These are phyloP conservation scores for Druon quercuslanigerum DNA, from an alignment of 1,140 invertebrate genomes.

Conservation along the genomic window DNA sequence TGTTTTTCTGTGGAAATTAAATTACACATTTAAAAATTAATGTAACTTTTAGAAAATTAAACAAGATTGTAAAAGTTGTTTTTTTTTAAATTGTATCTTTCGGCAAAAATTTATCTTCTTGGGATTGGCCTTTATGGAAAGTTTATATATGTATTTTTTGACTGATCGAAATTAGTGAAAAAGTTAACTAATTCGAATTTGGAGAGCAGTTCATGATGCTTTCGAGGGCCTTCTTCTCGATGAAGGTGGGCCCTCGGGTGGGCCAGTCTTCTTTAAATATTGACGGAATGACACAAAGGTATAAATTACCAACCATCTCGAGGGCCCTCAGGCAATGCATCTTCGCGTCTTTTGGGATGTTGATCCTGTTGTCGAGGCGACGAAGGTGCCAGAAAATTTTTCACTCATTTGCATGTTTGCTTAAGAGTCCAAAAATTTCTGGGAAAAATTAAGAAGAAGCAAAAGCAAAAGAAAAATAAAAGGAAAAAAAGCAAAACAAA, in stretches of 20 bases:
- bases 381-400: conserved; percentile 13
- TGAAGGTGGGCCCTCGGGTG: conserved; percentile 52
- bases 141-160: too few relatives aligned
- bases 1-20: too few relatives aligned
- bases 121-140: too few relatives aligned
- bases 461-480: background rate
- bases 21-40: too few relatives aligned
- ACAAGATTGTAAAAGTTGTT: too few relatives aligned
- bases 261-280: conserved; percentile 67
- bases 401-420: conserved; percentile 9
- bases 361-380: conserved; percentile 49
- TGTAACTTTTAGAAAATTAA: too few relatives aligned
- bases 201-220: conserved; percentile 6
- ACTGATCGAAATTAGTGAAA: too few relatives aligned
- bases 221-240: conserved; percentile 47
- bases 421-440: background rate
- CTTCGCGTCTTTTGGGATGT: conserved; percentile 55
- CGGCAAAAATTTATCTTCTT: too few relatives aligned
- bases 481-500: too few relatives aligned
- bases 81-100: too few relatives aligned
- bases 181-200: too few relatives aligned
- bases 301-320: conserved; percentile 66
- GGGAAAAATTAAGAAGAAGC: background rate
- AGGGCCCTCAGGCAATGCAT: conserved; percentile 52
- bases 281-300: conserved; percentile 68